Evolutionary conservation across 2,888 invertebrate genomes (phyloP), one percentile per base, ranked within the genome.

Genomic region (Actias luna): DNA sequence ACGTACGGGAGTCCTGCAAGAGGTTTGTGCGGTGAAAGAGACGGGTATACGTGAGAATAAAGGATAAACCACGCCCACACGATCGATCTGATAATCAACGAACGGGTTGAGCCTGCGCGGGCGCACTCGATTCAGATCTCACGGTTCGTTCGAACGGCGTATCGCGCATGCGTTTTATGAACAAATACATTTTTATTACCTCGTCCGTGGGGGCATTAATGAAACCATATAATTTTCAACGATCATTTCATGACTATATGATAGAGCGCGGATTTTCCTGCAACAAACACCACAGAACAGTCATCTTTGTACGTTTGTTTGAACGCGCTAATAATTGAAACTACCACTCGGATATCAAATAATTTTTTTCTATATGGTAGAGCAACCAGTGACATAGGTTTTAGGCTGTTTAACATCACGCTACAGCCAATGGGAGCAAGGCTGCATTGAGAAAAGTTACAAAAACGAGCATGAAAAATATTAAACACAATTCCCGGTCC

Each of bases 181-280:
- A 88, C 87, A 85, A 85, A 87, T 85, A 88, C 85, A 89, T 89
- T 88, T 89, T 89, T 89, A 88, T 87, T 83, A 75, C 84, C 67
- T 67, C 65, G 77, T 84, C 82, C 89, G 89, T 89, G 88, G 85
- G 89, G 88, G 84, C 73, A 78, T 69, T 74, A 73, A n/a, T 79
- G 60, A 72, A 78, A 77, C 72, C 74, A 76, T 69, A n/a, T 63
- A 60, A n/a, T 62, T 46, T 25, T 33, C 50, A 57, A 39, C 18
- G 42, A 39, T 67, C 63, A 65, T 65, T 65, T 64, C 61, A 63
- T 29, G 29, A 50, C 27, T 16, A 46, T 31, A 29, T 5, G 29
- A 29, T 55, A 29, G 29, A 16, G n/a, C 29, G 22, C 1, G 8
- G 16, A 2, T 29, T 55, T 29, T 29, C 29, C 29, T 52, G 22